Evolutionary conservation across 2,888 invertebrate genomes (phyloP), one percentile per base, ranked within the genome.

Genomic region (Nephrotoma appendiculata): DNA sequence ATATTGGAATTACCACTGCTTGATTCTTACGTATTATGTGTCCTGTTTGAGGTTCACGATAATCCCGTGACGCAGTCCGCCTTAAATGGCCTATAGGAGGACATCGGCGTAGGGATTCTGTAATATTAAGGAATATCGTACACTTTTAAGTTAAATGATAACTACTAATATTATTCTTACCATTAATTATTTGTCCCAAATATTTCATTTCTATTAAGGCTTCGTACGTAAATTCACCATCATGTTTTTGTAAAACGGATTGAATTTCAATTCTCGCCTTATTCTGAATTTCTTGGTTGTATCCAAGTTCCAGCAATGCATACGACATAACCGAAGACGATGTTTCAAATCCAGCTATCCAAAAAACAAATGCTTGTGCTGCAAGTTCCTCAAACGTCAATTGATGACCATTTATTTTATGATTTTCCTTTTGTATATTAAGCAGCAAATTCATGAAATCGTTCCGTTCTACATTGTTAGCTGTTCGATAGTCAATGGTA

Each of bases 1-100:
- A 87, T 19, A 89, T 87, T 1, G 91, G 89, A 31, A 91, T 88
- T 7, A 89, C 85, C 6, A 90, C 88, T 12, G 87, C 57, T n/a
- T 89, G 89, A 5, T 89, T 89, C 83, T 89, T 89, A 48, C 89
- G 89, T 15, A 90, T 88, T 0, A 88, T 86, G 0, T 88, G 57
- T 31, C 89, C 88, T 41, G 89, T 89, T 86, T 15, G 52, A 1
- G 90, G 89, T 7, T 90, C 87, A 52, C 86, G 86, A 83, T 83
- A 83, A 5, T 83, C 83, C 41, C 41, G 0, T 31, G 83, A 41
- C 1, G 83, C 41, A 41, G 4, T 83, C 9, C 83, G 83, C 11
- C 41, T 11, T 41, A 83, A 83, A 41, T 41, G 41, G 11, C 11
- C 41, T 9, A 42, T n/a, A 12, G 83, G 41, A 41, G 83, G 83